A percentile compares a stretch with the other conserved stretches of the same genome.
phyloP scores from a whole-genome alignment of 2,888 invertebrate genomes.

The Anarsia innoxiella region DNA sequence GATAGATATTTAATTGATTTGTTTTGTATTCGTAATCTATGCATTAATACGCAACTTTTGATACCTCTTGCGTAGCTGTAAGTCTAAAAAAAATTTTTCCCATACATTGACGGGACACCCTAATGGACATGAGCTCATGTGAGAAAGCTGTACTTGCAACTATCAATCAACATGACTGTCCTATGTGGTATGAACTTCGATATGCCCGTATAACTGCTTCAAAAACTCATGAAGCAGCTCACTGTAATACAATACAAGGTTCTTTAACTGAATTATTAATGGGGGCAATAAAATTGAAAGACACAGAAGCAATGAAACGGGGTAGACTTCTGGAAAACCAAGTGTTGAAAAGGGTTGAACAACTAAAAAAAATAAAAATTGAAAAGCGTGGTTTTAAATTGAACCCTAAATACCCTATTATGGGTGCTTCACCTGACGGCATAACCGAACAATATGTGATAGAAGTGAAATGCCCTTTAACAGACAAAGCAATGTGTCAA shows the following conservation, averaged over 20 bases:
- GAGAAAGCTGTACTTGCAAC: slow-evolving; percentile 8
- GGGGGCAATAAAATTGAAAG: slow-evolving; percentile 11
- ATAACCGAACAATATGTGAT: slow-evolving; percentile 8
- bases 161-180: slow-evolving; percentile 1
- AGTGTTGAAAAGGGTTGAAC: slow-evolving; percentile 7
- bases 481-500: slow-evolving; percentile 8
- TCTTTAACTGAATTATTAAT: slow-evolving; percentile 6
- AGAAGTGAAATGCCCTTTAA: slow-evolving; percentile 16
- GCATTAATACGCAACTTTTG: no score
- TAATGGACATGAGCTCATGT: no score
- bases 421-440: slow-evolving; percentile 17
- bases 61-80: no score
- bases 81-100: no score
- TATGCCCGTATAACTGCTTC: slow-evolving; percentile 21
- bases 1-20: no score
- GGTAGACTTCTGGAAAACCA: slow-evolving; percentile 10
- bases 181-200: slow-evolving; percentile 19
- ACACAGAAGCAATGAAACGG: slow-evolving; percentile 13
- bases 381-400: slow-evolving; percentile 13
- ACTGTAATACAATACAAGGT: slow-evolving; percentile 12
- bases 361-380: slow-evolving; percentile 8
- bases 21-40: no score
- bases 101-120: no score
- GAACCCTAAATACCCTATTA: slow-evolving; percentile 8
- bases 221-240: slow-evolving; percentile 16